These are phyloP conservation scores for Pipistrellus nathusii DNA, from an alignment of 2,797 vertebrate genomes.

Conservation along the genomic window DNA sequence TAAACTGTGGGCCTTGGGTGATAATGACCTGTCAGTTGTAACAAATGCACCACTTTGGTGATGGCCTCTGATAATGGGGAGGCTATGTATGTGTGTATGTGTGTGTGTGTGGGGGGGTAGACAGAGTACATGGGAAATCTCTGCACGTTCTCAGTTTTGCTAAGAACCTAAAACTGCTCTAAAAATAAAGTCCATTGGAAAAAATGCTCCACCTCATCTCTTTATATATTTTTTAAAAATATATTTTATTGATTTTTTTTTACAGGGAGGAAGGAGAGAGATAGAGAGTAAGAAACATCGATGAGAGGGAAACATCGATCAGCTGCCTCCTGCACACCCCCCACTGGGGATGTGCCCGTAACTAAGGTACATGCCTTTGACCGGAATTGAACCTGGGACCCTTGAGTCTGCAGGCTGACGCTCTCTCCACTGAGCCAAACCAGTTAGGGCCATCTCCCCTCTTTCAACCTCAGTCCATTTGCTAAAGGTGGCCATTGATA, in stretches of 20 bases:
- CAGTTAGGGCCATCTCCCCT: too few species aligned
- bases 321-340: too few species aligned
- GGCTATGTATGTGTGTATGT: not conserved
- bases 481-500: not conserved
- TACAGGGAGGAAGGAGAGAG: too few species aligned
- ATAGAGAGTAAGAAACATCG: too few species aligned
- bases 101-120: rapidly evolving
- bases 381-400: too few species aligned
- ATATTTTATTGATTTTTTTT: too few species aligned
- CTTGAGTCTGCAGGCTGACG: too few species aligned
- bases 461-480: not conserved
- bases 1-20: not conserved
- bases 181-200: not conserved
- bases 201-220: not conserved
- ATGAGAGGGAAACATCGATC: too few species aligned
- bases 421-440: too few species aligned
- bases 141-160: not conserved
- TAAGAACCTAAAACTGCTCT: not conserved
- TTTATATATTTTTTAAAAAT: not conserved
- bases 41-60: not conserved
- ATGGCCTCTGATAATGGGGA: not conserved
- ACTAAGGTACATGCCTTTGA: too few species aligned
- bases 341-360: too few species aligned
- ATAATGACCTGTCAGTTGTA: not conserved
- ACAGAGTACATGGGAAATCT: not conserved